Base-by-base conservation (phyloP, 2,888 invertebrate genomes). In the Carcina quercana region DNA sequence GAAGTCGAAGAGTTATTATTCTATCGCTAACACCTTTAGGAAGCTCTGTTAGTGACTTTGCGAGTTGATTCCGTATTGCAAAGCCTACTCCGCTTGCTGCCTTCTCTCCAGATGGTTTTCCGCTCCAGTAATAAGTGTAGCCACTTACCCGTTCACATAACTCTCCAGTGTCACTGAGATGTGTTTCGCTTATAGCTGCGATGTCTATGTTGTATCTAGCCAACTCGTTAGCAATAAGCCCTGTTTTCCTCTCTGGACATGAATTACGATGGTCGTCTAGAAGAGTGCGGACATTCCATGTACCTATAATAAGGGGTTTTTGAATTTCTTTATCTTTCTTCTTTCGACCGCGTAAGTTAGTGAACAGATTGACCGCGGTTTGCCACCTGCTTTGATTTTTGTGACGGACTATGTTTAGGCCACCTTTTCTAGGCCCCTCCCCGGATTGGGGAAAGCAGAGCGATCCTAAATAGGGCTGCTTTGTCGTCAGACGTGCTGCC, bases 211-310 rank as follows among this genome's bases (percentile, higher is more conserved):
- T 28, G 17, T 45, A 50, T 4, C 45, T 40, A 11, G 10, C 1
- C 7, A 51, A 43, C 32, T 51, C 50, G 1, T 45, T 35, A 13
- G 50, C 41, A n/a, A 48, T 40, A 10, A 49, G 15, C 13, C 47
- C 49, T 2, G 48, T 47, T 32, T 47, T 51, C 0, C 49, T 29
- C 15, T 44, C 43, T 2, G 48, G 48, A 10, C 51, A 46, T 2
- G 17, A 1, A 26, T 46, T 49, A 5, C 0, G 14, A 3, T 32
- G 28, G 1, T 37, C 13, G 17, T 52, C 48, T 17, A 48, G 34
- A 2, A 53, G 40, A 0, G 52, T 50, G 1, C 47, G 30, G 5
- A 47, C 45, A 14, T 48, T 45, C 44, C 45, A 45, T 11, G 36
- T 25, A 7, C 32, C 35, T 17, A 35, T 8, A 15, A 7, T 7